A percentile compares a stretch with the other conserved stretches of the same genome.
Evolutionary conservation across 2,888 invertebrate genomes (phyloP).

Genomic region (Drosophila maculinotata): DNA sequence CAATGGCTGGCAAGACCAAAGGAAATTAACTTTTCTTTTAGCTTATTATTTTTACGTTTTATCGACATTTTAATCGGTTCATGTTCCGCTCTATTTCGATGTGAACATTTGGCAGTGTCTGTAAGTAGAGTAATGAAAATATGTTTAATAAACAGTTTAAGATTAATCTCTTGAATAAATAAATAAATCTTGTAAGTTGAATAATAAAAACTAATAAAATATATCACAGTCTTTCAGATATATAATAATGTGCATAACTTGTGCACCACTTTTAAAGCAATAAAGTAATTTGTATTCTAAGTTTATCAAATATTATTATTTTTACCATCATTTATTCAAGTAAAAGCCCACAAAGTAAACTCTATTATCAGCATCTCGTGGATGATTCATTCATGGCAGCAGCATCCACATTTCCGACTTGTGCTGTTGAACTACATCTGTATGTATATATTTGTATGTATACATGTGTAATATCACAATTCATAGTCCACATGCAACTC

Average conservation of each 20-base stretch:
- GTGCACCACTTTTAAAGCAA: background rate
- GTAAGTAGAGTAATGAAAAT: conserved; percentile 11
- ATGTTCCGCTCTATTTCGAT: conserved; percentile 16
- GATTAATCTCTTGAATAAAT: too few relatives aligned
- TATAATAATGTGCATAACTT: too few relatives aligned
- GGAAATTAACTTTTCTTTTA: conserved; percentile 52
- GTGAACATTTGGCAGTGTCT: conserved; percentile 28
- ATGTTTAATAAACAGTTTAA: background rate
- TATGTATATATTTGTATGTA: conserved; percentile 1
- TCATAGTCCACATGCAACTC: conserved; percentile 24
- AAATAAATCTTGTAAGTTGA: too few relatives aligned
- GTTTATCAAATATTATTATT: too few relatives aligned
- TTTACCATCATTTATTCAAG: too few relatives aligned
- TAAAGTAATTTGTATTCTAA: too few relatives aligned
- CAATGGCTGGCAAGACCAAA: conserved; percentile 50
- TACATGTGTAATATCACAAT: conserved; percentile 22
- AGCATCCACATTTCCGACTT: conserved; percentile 33
- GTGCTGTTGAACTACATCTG: background rate
- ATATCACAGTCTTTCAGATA: too few relatives aligned
- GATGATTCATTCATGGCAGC: conserved; percentile 38
- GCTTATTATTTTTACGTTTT: conserved; percentile 66
- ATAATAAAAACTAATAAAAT: too few relatives aligned
- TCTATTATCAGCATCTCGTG: conserved; percentile 24
- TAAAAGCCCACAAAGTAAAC: conserved; percentile 1
- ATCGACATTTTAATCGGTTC: conserved; percentile 71